Evolutionary conservation across 2,797 vertebrate genomes (phyloP).

Genomic region (Loriculus beryllinus): DNA sequence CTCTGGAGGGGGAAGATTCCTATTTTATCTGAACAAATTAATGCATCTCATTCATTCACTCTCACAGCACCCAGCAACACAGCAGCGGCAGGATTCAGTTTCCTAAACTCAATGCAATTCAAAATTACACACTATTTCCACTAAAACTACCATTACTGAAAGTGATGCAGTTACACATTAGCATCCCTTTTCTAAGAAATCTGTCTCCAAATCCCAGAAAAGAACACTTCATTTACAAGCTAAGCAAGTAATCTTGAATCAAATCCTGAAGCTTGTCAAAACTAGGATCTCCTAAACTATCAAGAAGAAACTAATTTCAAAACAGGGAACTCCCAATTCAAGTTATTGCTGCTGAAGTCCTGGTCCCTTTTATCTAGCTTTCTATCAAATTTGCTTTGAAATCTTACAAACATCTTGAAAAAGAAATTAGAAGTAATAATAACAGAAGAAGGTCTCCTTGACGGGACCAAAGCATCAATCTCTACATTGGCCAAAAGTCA

Average conservation of each 20-base stretch:
- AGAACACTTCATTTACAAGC: conserved; percentile 18
- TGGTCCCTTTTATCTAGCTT: background rate
- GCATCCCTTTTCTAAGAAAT: background rate
- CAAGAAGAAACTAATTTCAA: background rate
- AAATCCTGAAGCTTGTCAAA: conserved; percentile 20
- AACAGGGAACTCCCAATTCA: background rate
- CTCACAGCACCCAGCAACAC: background rate
- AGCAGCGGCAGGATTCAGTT: conserved; percentile 15
- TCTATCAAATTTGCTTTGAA: background rate
- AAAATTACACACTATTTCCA: conserved; percentile 2
- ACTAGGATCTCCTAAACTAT: background rate
- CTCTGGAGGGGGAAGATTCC: background rate
- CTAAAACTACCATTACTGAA: background rate
- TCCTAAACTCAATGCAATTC: conserved; percentile 1
- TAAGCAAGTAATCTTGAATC: conserved; percentile 8
- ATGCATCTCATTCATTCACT: background rate
- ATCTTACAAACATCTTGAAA: background rate
- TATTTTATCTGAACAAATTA: conserved; percentile 23
- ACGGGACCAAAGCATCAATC: background rate
- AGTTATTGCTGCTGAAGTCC: background rate
- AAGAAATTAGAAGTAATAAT: background rate
- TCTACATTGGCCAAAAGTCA: background rate
- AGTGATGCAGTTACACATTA: background rate
- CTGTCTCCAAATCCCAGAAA: background rate
- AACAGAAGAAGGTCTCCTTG: background rate